Evolutionary conservation across 2,113 vertebrate species (phyloP), one percentile per base, ranked within the genome.

Genomic region (Stomatorhinus ivindoensis): DNA sequence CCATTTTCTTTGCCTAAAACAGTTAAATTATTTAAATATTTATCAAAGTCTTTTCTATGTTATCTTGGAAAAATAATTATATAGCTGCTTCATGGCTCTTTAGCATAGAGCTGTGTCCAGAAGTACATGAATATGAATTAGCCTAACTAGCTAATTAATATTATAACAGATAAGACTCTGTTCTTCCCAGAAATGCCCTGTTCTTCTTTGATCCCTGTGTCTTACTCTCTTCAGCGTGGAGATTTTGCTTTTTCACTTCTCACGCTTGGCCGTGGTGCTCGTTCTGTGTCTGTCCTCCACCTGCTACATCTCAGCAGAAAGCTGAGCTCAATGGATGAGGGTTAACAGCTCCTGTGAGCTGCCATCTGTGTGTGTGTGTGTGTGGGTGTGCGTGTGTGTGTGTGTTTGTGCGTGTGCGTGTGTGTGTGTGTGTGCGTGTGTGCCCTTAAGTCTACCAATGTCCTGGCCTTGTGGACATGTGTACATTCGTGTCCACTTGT

Each of bases 291-390:
- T 80, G 73, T 80, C 73, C 35, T 80, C 73, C 73, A 80, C 73
- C 73, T 80, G 73, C 73, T 42, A 80, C 73, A 42, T 80, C 73
- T 80, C 73, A 80, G 73, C 73, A 80, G 73, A 80, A 42, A 80
- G 73, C 73, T 6, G 73, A 39, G 73, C 31, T 80, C 31, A 42
- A 80, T 80, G 73, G 31, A 80, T 42, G 73, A 80, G 73, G 73
- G 73, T 80, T 80, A 80, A 80, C 73, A 80, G 73, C 73, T 80
- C 73, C 73, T 80, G 35, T 35, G 35, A 42, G 73, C 73, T 42
- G 73, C 73, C 73, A 80, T 80, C 73, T 80, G 73, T 80, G 73
- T 80, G 69, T 39, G 3, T 76, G 13, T 39, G 69, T 39, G 69
- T 76, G 4, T 39, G 31, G 4, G 27, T 35, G 27, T 27, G 24